Evolutionary conservation across 2,888 invertebrate genomes (phyloP), one percentile per base, ranked within the genome.

Genomic region (Ormia ochracea): DNA sequence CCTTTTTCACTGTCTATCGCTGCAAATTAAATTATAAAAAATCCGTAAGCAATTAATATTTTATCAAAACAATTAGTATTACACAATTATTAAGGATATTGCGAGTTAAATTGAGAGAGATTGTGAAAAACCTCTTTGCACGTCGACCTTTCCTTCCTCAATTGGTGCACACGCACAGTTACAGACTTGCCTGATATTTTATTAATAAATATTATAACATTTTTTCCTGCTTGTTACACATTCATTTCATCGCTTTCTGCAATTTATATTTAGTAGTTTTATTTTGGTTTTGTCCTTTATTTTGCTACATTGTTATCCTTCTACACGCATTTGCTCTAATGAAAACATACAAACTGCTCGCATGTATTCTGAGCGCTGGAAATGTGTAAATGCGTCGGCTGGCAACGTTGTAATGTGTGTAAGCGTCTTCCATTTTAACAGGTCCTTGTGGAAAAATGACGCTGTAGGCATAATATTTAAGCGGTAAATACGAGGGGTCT

Each of bases 201-300:
- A 69, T 76, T 63, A 76, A 76, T 69, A 69, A 69, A 69, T 69
- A 58, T n/a, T n/a, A n/a, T 63, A 63, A 63, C 28, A 63, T 54
- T 70, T 50, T 76, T 70, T 56, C n/a, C n/a, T n/a, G n/a, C n/a
- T 63, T 76, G 63, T 70, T 48, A 70, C 59, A 58, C 66, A 68
- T 66, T 33, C 38, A 70, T 63, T 63, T 56, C 63, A 68, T 54
- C 69, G 58, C 56, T 31, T 58, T 73, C 50, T 23, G 48, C 58
- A 66, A 66, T 74, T 74, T 66, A 74, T 74, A 41, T 54, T 63
- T 70, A 52, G 23, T 50, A n/a, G n/a, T 48, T 65, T 38, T 65
- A 3, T 28, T 75, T 50, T 43, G 41, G 12, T 33, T 43, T 59
- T 59, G 26, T 56, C 28, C 41, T 56, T 28, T 17, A 19, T 17